Conservation (phyloP, 2,113 vertebrate genomes). For the Axis porcinus region DNA sequence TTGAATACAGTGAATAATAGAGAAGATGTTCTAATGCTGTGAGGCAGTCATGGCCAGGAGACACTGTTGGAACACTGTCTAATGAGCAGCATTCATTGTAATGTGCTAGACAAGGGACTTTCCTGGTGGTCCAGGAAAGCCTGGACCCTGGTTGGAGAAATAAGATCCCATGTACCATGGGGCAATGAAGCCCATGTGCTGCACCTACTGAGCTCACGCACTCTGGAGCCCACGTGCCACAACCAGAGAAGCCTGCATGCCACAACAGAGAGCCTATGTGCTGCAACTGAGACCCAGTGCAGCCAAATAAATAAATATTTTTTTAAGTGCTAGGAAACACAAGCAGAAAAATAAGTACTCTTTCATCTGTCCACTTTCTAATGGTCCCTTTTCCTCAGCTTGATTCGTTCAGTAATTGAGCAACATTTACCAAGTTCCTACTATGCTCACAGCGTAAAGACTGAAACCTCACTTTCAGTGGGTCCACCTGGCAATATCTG, state of each 20-base stretch:
- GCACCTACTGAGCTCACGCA: not conserved
- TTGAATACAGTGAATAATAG: fast-evolving
- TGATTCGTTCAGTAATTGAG: not conserved
- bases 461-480: not conserved
- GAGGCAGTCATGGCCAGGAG: not conserved
- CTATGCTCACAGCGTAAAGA: not conserved
- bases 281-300: not conserved
- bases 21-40: fast-evolving
- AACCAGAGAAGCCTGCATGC: not conserved
- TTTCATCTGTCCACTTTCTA: not conserved
- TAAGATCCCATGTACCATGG: not conserved
- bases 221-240: not conserved
- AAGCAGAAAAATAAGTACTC: not conserved
- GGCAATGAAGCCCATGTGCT: not conserved
- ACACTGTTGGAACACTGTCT: not conserved
- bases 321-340: not conserved
- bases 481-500: not conserved
- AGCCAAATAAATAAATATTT: not conserved
- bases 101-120: not conserved
- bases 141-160: not conserved
- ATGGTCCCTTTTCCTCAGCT: not conserved
- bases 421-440: not conserved
- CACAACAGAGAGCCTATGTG: not conserved
- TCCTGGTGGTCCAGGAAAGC: not conserved
- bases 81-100: not conserved